Evolutionary conservation across 2,797 vertebrate species (phyloP).

Genomic region (Megalops cyprinoides): DNA sequence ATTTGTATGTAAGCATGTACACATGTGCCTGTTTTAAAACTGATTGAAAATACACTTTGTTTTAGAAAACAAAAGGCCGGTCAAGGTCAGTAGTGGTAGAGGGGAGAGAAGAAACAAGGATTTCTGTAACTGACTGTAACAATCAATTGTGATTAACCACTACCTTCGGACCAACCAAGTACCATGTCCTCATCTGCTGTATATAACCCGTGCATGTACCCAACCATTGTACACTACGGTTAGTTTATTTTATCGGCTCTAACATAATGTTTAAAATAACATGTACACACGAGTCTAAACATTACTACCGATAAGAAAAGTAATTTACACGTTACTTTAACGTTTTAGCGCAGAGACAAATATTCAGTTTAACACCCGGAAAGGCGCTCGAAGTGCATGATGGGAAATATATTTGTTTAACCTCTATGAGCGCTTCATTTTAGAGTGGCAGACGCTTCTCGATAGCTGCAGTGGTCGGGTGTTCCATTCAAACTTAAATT

Average conservation of each 20-base stretch:
- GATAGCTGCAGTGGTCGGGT: background rate
- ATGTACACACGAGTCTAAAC: too few species aligned
- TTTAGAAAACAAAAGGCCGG: slow-evolving; percentile 50
- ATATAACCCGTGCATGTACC: accelerated
- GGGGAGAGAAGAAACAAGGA: slow-evolving; percentile 58
- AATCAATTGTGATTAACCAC: slow-evolving; percentile 59
- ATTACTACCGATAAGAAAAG: too few species aligned
- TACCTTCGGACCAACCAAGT: slow-evolving; percentile 49
- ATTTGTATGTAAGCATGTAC: too few species aligned
- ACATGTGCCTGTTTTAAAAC: too few species aligned
- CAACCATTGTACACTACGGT: background rate
- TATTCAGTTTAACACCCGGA: background rate
- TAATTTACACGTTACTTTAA: background rate
- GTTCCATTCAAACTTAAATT: background rate
- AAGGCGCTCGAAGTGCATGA: slow-evolving; percentile 32
- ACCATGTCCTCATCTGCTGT: accelerated
- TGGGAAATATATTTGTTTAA: slow-evolving; percentile 31
- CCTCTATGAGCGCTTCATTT: background rate
- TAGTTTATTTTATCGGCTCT: too few species aligned
- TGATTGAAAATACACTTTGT: too few species aligned
- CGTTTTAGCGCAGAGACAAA: background rate
- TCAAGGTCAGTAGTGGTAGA: slow-evolving; percentile 58
- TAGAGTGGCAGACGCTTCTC: background rate
- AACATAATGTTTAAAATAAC: too few species aligned
- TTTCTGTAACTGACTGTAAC: slow-evolving; percentile 59